These are phyloP conservation scores for Pseudochirops corinnae DNA, from an alignment of 2,797 vertebrate genomes.

Conservation along the genomic window DNA sequence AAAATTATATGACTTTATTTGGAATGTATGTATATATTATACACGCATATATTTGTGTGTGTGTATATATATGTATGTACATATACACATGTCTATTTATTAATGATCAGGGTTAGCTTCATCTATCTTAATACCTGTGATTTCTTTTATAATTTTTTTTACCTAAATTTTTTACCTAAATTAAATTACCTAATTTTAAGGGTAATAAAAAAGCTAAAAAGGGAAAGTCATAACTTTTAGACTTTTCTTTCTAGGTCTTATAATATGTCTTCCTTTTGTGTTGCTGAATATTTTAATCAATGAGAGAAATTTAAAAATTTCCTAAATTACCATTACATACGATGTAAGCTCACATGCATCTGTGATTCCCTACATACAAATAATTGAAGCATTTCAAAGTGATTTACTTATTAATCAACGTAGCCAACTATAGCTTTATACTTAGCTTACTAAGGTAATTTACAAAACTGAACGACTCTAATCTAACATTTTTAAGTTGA, in stretches of 20 bases:
- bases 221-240: constrained; percentile 59
- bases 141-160: constrained; percentile 58
- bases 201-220: constrained; percentile 60
- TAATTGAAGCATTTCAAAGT: constrained; percentile 63
- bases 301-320: constrained; percentile 82
- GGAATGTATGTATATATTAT: neutral
- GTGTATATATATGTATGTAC: no score
- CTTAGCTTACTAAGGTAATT: constrained; percentile 41
- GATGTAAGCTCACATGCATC: constrained; percentile 79
- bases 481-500: constrained; percentile 35
- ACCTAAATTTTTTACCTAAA: no score
- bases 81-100: neutral
- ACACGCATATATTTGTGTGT: no score
- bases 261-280: constrained; percentile 74
- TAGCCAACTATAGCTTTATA: constrained; percentile 57
- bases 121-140: constrained; percentile 69
- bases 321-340: constrained; percentile 74
- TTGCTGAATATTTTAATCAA: constrained; percentile 77
- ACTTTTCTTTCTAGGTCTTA: constrained; percentile 64
- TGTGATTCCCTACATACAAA: constrained; percentile 76
- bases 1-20: constrained; percentile 12
- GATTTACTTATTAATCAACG: constrained; percentile 71
- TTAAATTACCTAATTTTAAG: neutral
- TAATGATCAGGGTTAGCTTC: neutral
- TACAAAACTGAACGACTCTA: constrained; percentile 44